These are phyloP conservation scores for Chelidonichthys spinosus DNA, from an alignment of 2,797 vertebrate species.

Conservation along the genomic window DNA sequence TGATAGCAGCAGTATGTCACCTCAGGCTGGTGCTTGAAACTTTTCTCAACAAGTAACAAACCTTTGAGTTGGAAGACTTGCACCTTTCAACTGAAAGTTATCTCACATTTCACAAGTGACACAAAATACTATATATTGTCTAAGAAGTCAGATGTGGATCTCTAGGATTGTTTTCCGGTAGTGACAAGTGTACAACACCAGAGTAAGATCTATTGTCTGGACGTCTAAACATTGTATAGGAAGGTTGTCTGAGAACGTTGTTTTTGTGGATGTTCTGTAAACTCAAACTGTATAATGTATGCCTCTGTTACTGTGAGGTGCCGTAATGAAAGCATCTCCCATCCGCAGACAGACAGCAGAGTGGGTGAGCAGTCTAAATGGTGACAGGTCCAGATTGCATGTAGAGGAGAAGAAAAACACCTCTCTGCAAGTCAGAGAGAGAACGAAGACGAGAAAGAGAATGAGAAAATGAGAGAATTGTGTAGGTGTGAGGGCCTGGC, in stretches of 20 bases:
- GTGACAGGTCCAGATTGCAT: conserved; percentile 64
- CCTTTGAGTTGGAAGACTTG: neutral
- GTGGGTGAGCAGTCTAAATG: conserved; percentile 38
- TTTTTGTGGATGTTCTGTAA: neutral
- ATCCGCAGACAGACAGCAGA: conserved; percentile 34
- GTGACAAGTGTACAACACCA: neutral
- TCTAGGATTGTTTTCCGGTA: neutral
- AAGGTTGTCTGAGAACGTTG: neutral
- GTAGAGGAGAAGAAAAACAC: conserved; percentile 30
- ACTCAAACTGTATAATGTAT: neutral
- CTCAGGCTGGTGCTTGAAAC: conserved; percentile 20
- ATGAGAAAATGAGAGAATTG: conserved; percentile 48
- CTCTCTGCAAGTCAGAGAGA: conserved; percentile 52
- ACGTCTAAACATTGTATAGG: neutral
- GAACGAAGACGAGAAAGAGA: conserved; percentile 45
- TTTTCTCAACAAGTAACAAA: conserved; percentile 13
- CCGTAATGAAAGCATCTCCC: conserved; percentile 6
- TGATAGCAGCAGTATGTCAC: neutral
- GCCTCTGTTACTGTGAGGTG: neutral
- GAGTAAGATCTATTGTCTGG: neutral
- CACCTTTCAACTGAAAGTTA: neutral
- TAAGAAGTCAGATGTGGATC: neutral
- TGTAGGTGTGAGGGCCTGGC: conserved; percentile 54
- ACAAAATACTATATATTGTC: neutral
- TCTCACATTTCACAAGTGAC: neutral